Conservation (phyloP, 2,113 vertebrate genomes). For the Thalassarche chlororhynchos region DNA sequence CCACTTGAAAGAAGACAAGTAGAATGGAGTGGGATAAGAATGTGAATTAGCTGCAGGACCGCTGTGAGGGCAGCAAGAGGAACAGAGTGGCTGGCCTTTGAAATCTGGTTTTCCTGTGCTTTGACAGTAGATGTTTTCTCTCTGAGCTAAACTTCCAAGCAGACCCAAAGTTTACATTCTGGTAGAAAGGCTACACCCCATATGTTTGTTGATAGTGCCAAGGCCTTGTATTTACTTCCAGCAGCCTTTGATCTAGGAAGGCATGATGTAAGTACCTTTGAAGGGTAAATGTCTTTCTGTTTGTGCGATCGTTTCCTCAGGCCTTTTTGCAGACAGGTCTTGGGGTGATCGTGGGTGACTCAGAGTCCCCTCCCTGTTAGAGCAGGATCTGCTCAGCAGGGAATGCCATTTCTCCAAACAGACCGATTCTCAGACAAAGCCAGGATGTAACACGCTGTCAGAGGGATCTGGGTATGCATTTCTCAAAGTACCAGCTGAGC, state of each 20-base stretch:
- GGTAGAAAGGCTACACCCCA: background rate
- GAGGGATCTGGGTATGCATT: background rate
- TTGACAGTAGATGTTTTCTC: background rate
- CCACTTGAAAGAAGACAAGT: background rate
- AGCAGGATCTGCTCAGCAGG: constrained; percentile 1
- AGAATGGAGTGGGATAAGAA: background rate
- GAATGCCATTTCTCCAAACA: background rate
- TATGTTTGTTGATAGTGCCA: background rate
- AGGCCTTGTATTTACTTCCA: background rate
- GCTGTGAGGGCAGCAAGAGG: background rate
- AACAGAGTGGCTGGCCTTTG: background rate
- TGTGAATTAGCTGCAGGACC: background rate
- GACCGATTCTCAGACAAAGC: background rate
- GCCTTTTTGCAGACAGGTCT: background rate
- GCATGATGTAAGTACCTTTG: background rate
- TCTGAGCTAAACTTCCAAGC: background rate
- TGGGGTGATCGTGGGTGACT: background rate
- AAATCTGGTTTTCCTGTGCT: background rate
- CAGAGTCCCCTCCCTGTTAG: background rate
- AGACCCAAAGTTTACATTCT: background rate
- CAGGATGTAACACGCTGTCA: background rate
- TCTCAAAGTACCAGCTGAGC: background rate
- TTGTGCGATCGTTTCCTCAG: background rate
- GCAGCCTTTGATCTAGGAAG: background rate
- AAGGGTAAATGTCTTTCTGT: background rate